Conservation (phyloP, 2,888 invertebrate genomes). For the Tuberolachnus salignus region DNA sequence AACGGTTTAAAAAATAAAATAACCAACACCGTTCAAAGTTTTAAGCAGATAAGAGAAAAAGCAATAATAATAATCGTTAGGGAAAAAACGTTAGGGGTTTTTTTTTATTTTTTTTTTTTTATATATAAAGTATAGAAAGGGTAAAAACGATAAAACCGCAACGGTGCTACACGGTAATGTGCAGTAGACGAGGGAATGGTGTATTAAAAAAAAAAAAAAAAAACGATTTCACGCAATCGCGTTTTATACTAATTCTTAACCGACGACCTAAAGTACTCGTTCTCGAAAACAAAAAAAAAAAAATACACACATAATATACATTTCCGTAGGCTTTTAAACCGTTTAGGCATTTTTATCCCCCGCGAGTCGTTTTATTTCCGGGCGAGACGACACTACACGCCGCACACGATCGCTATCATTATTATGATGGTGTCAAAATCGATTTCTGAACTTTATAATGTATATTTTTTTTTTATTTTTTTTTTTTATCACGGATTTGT, state of each 20-base stretch:
- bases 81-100: conserved; percentile 38
- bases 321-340: too few species aligned
- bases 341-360: too few species aligned
- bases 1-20: not conserved
- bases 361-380: too few species aligned
- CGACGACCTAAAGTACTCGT: not conserved
- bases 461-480: too few species aligned
- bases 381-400: too few species aligned
- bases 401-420: too few species aligned
- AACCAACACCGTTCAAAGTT: conserved; percentile 30
- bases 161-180: conserved; percentile 17
- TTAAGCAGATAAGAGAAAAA: conserved; percentile 51
- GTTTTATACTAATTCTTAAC: not conserved
- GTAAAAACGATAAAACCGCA: conserved; percentile 56
- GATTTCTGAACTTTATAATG: too few species aligned
- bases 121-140: conserved; percentile 21
- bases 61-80: conserved; percentile 55
- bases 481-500: too few species aligned
- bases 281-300: too few species aligned
- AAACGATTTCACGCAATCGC: conserved; percentile 45
- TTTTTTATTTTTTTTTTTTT: not conserved
- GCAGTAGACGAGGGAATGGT: not conserved
- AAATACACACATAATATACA: too few species aligned
- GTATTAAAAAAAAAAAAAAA: not conserved
- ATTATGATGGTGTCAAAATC: too few species aligned